These are phyloP conservation scores for Scaptomyza tumidula DNA, from an alignment of 2,888 invertebrate species.

Conservation along the genomic window DNA sequence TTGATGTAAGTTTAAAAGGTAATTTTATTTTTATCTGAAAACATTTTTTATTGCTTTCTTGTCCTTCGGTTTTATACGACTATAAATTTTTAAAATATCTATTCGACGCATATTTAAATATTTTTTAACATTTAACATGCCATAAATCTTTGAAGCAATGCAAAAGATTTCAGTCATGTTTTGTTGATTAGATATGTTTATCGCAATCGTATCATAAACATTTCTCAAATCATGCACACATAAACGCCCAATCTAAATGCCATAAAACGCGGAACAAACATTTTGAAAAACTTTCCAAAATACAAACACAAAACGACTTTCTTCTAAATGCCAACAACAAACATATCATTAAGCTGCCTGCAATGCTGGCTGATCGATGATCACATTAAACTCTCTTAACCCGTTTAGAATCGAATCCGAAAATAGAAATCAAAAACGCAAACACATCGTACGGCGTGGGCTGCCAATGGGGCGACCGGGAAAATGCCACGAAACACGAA, in stretches of 20 bases:
- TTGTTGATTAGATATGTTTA: constrained; percentile 61
- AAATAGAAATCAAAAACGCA: constrained; percentile 50
- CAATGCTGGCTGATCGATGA: constrained; percentile 62
- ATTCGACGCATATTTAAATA: constrained; percentile 18
- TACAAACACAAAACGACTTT: constrained; percentile 43
- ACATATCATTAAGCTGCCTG: constrained; percentile 29
- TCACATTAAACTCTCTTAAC: constrained; percentile 67
- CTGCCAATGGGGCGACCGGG: constrained; percentile 57
- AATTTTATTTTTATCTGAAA: constrained; percentile 15
- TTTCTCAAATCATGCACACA: constrained; percentile 55
- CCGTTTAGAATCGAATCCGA: constrained; percentile 63
- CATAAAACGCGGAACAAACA: constrained; percentile 55
- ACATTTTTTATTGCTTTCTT: constrained; percentile 19
- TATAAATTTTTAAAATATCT: constrained; percentile 31
- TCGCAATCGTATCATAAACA: constrained; percentile 64
- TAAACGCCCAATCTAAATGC: constrained; percentile 73
- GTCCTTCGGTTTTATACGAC: constrained; percentile 21
- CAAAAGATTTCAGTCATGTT: constrained; percentile 37
- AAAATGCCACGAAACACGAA: constrained; percentile 58
- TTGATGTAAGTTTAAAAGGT: constrained; percentile 4
- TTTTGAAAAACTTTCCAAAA: constrained; percentile 63
- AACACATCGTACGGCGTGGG: constrained; percentile 59
- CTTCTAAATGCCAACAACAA: constrained; percentile 35
- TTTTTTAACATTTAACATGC: constrained; percentile 24
- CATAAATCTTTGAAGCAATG: constrained; percentile 36